Evolutionary conservation across 64 coral and sea anemone species (phyloP), one percentile per base, ranked within the genome.

Genomic region (Montipora cactus): DNA sequence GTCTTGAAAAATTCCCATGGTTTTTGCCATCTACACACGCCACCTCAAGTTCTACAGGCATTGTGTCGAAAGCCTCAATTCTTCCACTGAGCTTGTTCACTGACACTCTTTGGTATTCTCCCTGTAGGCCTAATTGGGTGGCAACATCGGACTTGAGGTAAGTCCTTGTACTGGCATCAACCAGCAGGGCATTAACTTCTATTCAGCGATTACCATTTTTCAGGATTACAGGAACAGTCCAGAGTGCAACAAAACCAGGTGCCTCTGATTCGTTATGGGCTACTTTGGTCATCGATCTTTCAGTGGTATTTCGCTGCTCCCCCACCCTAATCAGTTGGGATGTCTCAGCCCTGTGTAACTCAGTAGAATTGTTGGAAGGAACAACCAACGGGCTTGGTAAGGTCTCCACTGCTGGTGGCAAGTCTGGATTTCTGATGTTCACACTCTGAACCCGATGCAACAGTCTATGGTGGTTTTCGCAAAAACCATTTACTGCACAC

Each of bases 81-180:
- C 76, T 71, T 78, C 83, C 82, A 87, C 87, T 93, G 44, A 93
- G 47, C 18, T 79, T 81, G 67, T 79, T 93, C 8, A 87, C 58
- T 64, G 72, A 77, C 23, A 85, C 80, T 66, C 10, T 44, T 87
- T 87, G 50, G 49, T 47, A 69, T 47, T 59, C 15, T 25, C 76
- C 81, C 67, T 87, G 72, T 9, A 87, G 4, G 16, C 91, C 91
- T 20, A 78, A 50, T 16, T 93, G 69, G 4, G 81, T 74, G 19
- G 91, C 91, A 87, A 87, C 57, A 49, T 93, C 81, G 21, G 67
- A n/a, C 70, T 93, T 93, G 4, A 93, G 5, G n/a, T n/a, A n/a
- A n/a, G n/a, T n/a, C n/a, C n/a, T 87, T 51, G 73, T 93, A 77
- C 74, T 79, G 18, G 81, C 91, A 87, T 93, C 81, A 78, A 87